A percentile compares a stretch with the other conserved stretches of the same genome.
These are phyloP conservation scores for Datnioides undecimradiatus DNA, from an alignment of 2,113 vertebrate species.

Conservation along the genomic window DNA sequence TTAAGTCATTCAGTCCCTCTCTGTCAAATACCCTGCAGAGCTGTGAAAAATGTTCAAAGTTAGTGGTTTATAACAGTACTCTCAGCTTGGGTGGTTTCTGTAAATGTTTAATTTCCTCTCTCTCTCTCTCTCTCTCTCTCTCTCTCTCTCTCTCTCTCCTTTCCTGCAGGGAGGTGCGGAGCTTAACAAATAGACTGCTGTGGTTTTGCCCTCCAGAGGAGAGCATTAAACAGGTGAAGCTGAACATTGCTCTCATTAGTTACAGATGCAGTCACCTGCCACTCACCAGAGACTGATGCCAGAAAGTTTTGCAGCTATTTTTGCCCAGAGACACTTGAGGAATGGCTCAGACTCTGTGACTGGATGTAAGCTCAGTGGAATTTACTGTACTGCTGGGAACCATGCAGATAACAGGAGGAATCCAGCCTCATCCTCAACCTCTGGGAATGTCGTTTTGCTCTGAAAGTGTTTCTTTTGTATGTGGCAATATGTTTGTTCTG, in stretches of 20 bases:
- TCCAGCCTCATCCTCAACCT: conserved; percentile 41
- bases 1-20: conserved; percentile 15
- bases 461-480: conserved; percentile 23
- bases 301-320: conserved; percentile 60
- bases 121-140: conserved; percentile 33
- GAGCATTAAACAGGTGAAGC: conserved; percentile 73
- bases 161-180: conserved; percentile 52
- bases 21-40: conserved; percentile 50
- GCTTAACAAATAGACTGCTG: conserved; percentile 68
- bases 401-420: conserved; percentile 46
- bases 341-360: conserved; percentile 67
- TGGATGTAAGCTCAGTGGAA: conserved; percentile 62
- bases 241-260: conserved; percentile 78
- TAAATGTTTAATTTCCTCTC: conserved; percentile 79
- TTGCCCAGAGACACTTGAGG: conserved; percentile 55
- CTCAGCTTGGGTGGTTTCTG: conserved; percentile 72
- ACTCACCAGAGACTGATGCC: conserved; percentile 69
- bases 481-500: neutral
- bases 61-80: conserved; percentile 67
- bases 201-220: conserved; percentile 66
- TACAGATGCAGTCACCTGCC: conserved; percentile 76
- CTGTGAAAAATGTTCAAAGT: conserved; percentile 60
- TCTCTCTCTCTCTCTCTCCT: conserved; percentile 28
- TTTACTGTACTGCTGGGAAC: conserved; percentile 54
- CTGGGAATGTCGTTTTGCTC: conserved; percentile 44